A percentile compares a stretch with the other conserved stretches of the same genome.
Evolutionary conservation across 2,113 vertebrate species (phyloP).

Genomic region (Lagopus muta): DNA sequence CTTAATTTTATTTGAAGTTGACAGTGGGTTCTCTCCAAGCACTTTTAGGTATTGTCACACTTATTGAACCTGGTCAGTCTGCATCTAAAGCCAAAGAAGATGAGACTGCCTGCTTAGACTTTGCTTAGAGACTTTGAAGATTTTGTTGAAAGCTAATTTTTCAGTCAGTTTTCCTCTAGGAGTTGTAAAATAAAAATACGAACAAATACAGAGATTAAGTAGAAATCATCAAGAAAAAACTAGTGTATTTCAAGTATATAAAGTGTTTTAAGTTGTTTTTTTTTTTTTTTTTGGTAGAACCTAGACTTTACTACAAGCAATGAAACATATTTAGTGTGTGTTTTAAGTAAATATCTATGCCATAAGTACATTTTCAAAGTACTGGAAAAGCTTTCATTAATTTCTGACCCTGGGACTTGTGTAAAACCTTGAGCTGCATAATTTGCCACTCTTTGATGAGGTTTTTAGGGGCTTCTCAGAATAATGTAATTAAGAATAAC

Average conservation of each 20-base stretch:
- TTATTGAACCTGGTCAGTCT: not conserved
- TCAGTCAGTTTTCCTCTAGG: not conserved
- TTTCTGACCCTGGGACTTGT: not conserved
- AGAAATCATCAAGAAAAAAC: not conserved
- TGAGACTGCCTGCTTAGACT: not conserved
- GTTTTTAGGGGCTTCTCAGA: not conserved
- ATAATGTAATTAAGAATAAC: not conserved
- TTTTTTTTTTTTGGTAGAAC: not conserved
- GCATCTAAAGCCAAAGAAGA: not conserved
- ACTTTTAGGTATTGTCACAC: not conserved
- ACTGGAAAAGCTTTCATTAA: not conserved
- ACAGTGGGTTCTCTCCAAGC: not conserved
- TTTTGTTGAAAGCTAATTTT: not conserved
- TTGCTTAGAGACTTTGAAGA: not conserved
- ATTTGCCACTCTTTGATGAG: not conserved
- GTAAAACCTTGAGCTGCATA: not conserved
- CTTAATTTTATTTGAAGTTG: not conserved
- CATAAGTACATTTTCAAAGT: not conserved
- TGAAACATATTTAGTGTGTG: not conserved
- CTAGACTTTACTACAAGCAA: not conserved
- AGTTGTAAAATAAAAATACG: not conserved
- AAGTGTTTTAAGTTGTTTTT: not conserved
- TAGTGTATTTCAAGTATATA: not conserved
- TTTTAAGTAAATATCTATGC: not conserved
- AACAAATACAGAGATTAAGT: not conserved